Conservation (phyloP, 2,888 invertebrate species). For the Parnassius orleans region DNA sequence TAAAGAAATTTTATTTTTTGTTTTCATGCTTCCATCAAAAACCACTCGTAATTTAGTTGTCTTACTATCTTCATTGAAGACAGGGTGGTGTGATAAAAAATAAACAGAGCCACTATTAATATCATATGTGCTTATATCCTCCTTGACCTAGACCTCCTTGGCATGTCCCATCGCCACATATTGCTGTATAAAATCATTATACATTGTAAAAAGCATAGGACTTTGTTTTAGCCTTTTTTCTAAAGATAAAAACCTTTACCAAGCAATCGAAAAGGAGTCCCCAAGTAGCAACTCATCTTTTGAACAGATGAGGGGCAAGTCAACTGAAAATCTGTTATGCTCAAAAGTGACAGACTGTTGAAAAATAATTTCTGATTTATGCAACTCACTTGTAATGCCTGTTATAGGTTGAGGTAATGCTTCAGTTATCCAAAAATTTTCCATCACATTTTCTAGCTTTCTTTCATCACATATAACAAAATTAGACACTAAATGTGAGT, state of each 20-base stretch:
- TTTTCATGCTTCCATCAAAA: too few relatives aligned
- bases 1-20: constrained; percentile 21
- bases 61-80: too few relatives aligned
- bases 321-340: constrained; percentile 26
- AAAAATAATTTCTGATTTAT: constrained; percentile 23
- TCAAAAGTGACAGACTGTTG: too few relatives aligned
- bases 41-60: too few relatives aligned
- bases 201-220: constrained; percentile 5
- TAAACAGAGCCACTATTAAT: too few relatives aligned
- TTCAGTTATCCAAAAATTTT: constrained; percentile 33
- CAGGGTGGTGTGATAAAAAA: too few relatives aligned
- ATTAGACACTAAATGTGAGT: constrained; percentile 18
- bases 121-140: constrained; percentile 9
- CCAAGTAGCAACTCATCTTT: constrained; percentile 25
- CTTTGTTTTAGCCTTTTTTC: constrained; percentile 22
- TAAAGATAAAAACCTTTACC: constrained; percentile 27
- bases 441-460: constrained; percentile 31
- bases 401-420: constrained; percentile 24
- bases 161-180: constrained; percentile 11
- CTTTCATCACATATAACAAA: constrained; percentile 20
- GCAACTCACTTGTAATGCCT: constrained; percentile 8
- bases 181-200: constrained; percentile 18
- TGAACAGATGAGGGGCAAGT: constrained; percentile 16
- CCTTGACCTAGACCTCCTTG: constrained; percentile 1
- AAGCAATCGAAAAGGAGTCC: constrained; percentile 28